Percentiles rank a stretch among this genome's conserved stretches.
These are phyloP conservation scores for Nebria ingens DNA, from an alignment of 1,140 invertebrate species.

Conservation along the genomic window DNA sequence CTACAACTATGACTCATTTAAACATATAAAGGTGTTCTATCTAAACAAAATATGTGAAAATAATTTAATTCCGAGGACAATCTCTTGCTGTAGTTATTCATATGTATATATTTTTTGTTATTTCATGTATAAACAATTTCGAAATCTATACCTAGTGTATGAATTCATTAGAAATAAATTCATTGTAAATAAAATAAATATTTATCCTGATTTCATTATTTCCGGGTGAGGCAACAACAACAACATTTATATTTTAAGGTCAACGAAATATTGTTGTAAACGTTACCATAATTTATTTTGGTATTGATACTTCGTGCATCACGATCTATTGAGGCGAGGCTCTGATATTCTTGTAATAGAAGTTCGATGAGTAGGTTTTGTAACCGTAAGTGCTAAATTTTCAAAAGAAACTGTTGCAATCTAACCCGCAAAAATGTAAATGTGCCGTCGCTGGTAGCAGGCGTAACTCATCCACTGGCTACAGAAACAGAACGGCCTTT, in stretches of 20 bases:
- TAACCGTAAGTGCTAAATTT: not conserved
- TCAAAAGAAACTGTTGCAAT: not conserved
- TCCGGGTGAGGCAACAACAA: not conserved
- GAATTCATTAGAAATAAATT: not conserved
- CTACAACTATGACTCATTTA: not conserved
- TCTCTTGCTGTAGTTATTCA: too few species aligned
- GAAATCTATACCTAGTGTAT: not conserved
- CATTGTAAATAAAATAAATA: not conserved
- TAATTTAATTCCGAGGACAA: too few species aligned
- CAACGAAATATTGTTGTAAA: not conserved
- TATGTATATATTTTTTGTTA: not conserved
- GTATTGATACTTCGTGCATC: not conserved
- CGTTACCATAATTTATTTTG: not conserved
- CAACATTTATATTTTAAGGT: not conserved
- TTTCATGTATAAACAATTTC: not conserved
- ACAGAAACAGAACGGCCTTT: not conserved
- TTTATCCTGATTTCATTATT: not conserved
- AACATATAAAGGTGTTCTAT: not conserved
- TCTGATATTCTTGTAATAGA: not conserved
- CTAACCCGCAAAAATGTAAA: not conserved
- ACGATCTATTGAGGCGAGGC: too few species aligned
- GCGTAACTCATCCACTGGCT: not conserved
- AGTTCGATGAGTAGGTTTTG: not conserved
- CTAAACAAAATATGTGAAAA: not conserved
- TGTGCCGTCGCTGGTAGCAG: not conserved